Percentiles rank a stretch among this genome's conserved stretches.
phyloP scores from a whole-genome alignment of 2,113 vertebrate genomes.

The Lagopus leucura region DNA sequence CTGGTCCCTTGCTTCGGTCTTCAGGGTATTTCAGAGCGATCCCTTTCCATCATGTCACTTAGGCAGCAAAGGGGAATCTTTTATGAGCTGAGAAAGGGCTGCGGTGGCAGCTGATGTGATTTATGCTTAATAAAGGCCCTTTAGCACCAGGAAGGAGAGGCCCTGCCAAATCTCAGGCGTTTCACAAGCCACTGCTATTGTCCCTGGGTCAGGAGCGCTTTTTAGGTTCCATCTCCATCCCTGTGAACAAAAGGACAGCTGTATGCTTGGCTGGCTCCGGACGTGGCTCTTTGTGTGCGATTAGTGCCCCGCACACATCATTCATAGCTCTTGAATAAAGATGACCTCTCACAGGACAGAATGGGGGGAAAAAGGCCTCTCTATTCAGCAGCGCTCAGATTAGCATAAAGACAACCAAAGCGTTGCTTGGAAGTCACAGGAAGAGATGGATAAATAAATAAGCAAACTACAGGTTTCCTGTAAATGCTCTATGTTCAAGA shows the following conservation, averaged over 20 bases:
- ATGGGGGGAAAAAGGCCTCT: constrained; percentile 34
- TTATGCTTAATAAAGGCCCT: constrained; percentile 67
- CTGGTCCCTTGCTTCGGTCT: not conserved
- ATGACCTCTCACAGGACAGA: constrained; percentile 60
- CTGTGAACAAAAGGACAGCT: constrained; percentile 71
- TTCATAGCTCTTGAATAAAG: constrained; percentile 74
- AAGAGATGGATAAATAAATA: constrained; percentile 56
- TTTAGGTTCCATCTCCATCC: constrained; percentile 59
- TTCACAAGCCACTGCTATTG: constrained; percentile 43
- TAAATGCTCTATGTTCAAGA: not conserved
- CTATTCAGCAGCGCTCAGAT: constrained; percentile 56
- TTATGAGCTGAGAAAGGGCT: constrained; percentile 60
- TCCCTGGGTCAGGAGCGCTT: constrained; percentile 53
- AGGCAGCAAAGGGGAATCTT: constrained; percentile 40
- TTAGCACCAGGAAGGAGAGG: constrained; percentile 52
- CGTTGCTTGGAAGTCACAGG: constrained; percentile 53
- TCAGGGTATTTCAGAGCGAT: constrained; percentile 3
- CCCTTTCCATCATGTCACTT: constrained; percentile 47
- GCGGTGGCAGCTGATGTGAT: constrained; percentile 50
- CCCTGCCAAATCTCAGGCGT: constrained; percentile 67
- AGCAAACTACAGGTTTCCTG: constrained; percentile 10
- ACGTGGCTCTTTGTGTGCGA: constrained; percentile 57
- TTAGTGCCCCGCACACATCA: constrained; percentile 63
- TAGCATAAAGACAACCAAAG: constrained; percentile 40
- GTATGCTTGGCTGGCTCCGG: constrained; percentile 69